These are phyloP conservation scores for Drosophila buzzatii DNA, from an alignment of 2,888 invertebrate genomes.

Conservation along the genomic window DNA sequence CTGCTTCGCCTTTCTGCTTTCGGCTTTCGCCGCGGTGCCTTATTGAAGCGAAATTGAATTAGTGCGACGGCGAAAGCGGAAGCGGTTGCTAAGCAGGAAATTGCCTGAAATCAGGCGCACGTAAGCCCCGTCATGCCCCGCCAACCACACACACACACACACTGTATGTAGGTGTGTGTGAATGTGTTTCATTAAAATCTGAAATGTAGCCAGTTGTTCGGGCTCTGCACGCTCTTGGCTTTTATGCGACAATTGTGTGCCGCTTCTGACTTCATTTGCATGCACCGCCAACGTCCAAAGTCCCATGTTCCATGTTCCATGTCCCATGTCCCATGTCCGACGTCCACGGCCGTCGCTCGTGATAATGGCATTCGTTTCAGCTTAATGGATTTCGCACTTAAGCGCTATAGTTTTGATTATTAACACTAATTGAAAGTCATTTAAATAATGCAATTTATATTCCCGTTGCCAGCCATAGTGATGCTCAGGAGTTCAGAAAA, in stretches of 20 bases:
- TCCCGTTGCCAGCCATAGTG: conserved; percentile 11
- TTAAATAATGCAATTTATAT: conserved; percentile 69
- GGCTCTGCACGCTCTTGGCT: conserved; percentile 47
- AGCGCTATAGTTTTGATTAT: conserved; percentile 73
- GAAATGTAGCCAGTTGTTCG: conserved; percentile 40
- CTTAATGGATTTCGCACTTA: conserved; percentile 74
- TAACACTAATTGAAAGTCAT: conserved; percentile 76
- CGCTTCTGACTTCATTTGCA: conserved; percentile 64
- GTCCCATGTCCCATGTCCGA: conserved; percentile 34
- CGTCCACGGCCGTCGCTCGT: conserved; percentile 20
- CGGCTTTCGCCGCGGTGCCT: conserved; percentile 54
- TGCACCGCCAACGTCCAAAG: conserved; percentile 49
- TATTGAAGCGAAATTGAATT: conserved; percentile 80
- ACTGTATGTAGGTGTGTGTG: conserved; percentile 8
- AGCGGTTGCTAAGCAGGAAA: conserved; percentile 83
- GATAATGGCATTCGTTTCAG: conserved; percentile 66
- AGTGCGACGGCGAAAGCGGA: conserved; percentile 76
- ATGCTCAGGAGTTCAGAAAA: conserved; percentile 40
- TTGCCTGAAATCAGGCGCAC: conserved; percentile 83
- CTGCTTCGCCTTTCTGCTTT: conserved; percentile 41
- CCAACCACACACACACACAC: conserved; percentile 20
- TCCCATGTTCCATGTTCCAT: conserved; percentile 33
- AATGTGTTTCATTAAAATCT: conserved; percentile 62
- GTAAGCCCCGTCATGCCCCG: conserved; percentile 53
- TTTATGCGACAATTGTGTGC: conserved; percentile 56